phyloP scores from a whole-genome alignment of 1,140 invertebrate species.

The Hylaeus volcanicus region DNA sequence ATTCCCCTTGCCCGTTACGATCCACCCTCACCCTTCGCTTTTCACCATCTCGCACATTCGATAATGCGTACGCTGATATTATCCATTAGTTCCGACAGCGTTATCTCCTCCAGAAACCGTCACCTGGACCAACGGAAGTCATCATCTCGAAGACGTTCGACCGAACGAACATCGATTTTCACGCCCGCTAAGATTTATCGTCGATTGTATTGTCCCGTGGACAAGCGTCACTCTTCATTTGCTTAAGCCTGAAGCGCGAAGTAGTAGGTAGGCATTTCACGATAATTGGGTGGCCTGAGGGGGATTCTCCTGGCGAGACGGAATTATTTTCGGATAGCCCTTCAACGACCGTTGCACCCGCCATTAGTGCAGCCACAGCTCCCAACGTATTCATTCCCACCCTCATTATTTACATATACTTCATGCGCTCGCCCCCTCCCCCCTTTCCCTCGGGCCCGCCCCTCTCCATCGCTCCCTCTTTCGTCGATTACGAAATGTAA shows the following conservation, averaged over 20 bases:
- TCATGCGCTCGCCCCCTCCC: conserved; percentile 66
- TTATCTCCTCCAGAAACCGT: too few relatives aligned
- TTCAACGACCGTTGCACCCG: conserved; percentile 76
- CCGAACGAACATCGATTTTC: conserved; percentile 21
- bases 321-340: conserved; percentile 77
- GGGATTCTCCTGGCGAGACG: conserved; percentile 57
- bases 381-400: conserved; percentile 72
- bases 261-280: conserved; percentile 70
- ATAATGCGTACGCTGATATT: too few relatives aligned
- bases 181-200: conserved; percentile 52
- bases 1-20: too few relatives aligned
- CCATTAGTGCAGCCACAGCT: conserved; percentile 70
- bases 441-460: background rate
- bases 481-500: conserved; percentile 56
- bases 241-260: conserved; percentile 69
- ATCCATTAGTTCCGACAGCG: too few relatives aligned
- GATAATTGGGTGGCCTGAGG: conserved; percentile 74
- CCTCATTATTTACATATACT: conserved; percentile 79
- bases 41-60: too few relatives aligned
- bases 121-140: background rate
- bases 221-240: conserved; percentile 64
- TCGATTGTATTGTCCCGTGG: conserved; percentile 39
- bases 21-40: too few relatives aligned
- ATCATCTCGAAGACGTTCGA: background rate
- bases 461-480: background rate